Base-by-base conservation (phyloP, 1,140 invertebrate genomes). In the Neotoxoptera formosana region DNA sequence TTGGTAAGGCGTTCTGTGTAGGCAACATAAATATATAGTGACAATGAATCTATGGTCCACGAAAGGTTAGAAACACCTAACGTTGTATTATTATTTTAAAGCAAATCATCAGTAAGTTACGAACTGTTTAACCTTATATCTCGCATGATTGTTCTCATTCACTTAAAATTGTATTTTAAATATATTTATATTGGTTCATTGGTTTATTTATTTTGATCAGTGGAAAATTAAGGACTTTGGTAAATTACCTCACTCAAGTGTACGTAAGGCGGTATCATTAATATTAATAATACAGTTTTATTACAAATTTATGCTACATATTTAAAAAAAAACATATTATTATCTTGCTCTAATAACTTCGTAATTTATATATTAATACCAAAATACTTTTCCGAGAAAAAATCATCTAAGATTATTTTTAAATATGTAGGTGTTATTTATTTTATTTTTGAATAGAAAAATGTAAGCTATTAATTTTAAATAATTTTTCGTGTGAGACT, bases 391-490 rank as follows among this genome's bases (percentile, higher is more conserved):
- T 34, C 30, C 14, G 14, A n/a, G 4, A 76, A 76, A 76, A 76
- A 17, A 76, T 76, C 14, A 76, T 76, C 30, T 76, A n/a, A 76
- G 14, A 76, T n/a, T 17, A 76, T 76, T n/a, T 76, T 76, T 76
- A 7, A n/a, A 9, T 17, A n/a, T 76, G 1, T 34, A 20, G 60
- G 4, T 76, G 14, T 76, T 76, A n/a, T 67, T 67, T 67, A 67
- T 76, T 76, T 76, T 76, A 76, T 76, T 76, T 76, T n/a, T 76
- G 25, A 67, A 76, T n/a, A 76, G 30, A n/a, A 67, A 76, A 67
- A n/a, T n/a, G 0, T n/a, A 4, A 6, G 14, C 60, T 76, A 76
- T 76, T 76, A 1, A 76, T 76, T 30, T 76, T 17, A 76, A 76
- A 76, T 76, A 76, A 17, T 76, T n/a, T n/a, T 76, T 76, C n/a